Evolutionary conservation across 2,888 invertebrate species (phyloP).

Genomic region (Idaea dimidiata): DNA sequence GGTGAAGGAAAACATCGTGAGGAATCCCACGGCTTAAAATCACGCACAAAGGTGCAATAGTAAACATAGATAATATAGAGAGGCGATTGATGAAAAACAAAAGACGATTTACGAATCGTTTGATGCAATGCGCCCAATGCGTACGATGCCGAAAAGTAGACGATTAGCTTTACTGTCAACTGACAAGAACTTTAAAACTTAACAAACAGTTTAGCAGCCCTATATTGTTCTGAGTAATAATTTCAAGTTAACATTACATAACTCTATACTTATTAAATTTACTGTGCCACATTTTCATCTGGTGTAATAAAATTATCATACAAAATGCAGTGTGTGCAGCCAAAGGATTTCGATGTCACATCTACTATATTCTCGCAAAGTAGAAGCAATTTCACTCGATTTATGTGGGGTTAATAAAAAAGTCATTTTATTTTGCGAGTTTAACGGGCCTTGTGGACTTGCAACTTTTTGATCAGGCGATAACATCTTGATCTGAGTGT

Average conservation of each 20-base stretch:
- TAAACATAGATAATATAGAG: no score
- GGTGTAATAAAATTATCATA: slow-evolving; percentile 57
- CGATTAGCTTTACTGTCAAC: no score
- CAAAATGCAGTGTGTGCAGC: slow-evolving; percentile 43
- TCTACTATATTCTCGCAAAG: slow-evolving; percentile 32
- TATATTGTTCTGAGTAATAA: slow-evolving; percentile 14
- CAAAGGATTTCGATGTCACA: slow-evolving; percentile 39
- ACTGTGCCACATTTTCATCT: slow-evolving; percentile 47
- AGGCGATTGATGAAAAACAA: no score
- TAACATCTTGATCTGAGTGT: not conserved
- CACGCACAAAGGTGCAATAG: no score
- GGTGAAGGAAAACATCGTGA: no score
- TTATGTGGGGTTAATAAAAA: slow-evolving; percentile 18
- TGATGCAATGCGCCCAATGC: no score
- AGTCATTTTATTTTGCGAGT: not conserved
- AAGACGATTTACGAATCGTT: no score
- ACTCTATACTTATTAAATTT: slow-evolving; percentile 38
- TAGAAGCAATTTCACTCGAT: slow-evolving; percentile 29
- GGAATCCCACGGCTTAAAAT: no score
- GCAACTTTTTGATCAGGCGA: not conserved
- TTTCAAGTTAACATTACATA: slow-evolving; percentile 9
- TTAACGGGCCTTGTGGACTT: not conserved
- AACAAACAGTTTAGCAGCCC: slow-evolving; percentile 16
- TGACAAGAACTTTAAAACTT: not conserved
- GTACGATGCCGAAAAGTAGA: no score